Conservation (phyloP, 1,140 invertebrate species). For the Solen grandis region DNA sequence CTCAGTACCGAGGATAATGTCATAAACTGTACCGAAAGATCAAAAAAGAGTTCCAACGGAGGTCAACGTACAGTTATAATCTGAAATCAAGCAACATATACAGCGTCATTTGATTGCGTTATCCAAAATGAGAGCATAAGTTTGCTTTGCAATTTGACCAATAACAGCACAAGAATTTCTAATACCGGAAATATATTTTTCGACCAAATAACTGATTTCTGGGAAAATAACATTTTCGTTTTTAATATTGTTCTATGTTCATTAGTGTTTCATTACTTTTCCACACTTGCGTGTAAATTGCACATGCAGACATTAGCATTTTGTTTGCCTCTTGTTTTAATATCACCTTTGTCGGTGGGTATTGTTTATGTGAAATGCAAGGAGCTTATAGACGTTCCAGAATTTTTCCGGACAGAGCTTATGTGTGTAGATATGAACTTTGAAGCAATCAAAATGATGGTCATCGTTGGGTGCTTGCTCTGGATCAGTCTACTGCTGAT, state of each 20-base stretch:
- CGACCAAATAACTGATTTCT: too few species aligned
- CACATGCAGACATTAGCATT: constrained; percentile 62
- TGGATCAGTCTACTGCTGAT: constrained; percentile 88
- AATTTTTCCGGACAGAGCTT: not conserved
- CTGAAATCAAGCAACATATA: too few species aligned
- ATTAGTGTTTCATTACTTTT: not conserved
- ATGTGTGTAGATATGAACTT: constrained; percentile 2
- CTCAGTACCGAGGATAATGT: too few species aligned
- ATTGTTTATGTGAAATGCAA: not conserved
- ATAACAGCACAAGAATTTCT: too few species aligned
- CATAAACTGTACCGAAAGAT: too few species aligned
- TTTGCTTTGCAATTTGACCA: too few species aligned
- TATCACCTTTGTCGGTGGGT: not conserved
- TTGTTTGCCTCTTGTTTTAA: constrained; percentile 57
- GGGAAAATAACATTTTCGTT: not conserved
- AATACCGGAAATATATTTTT: too few species aligned
- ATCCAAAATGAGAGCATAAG: too few species aligned
- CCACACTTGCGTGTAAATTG: constrained; percentile 64
- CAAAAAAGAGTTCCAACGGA: too few species aligned
- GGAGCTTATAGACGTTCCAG: not conserved
- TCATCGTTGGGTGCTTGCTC: constrained; percentile 85
- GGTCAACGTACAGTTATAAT: too few species aligned
- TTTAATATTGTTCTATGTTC: too few species aligned
- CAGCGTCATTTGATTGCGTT: too few species aligned
- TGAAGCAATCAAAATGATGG: not conserved